Evolutionary conservation across 2,113 vertebrate species (phyloP), one percentile per base, ranked within the genome.

Genomic region (Pedetes capensis): DNA sequence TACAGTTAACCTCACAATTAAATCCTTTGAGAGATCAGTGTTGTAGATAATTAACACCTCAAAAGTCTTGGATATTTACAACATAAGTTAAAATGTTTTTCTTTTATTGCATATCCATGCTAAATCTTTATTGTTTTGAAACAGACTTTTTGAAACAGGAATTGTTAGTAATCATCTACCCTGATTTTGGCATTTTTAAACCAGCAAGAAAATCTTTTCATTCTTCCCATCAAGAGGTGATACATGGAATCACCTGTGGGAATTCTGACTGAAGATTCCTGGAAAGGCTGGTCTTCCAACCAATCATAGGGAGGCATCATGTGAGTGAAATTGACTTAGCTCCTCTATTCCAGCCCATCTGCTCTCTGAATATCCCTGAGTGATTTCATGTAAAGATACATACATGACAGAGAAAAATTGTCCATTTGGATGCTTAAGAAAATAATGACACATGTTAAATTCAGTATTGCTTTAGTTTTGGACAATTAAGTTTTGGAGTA

Each of bases 1-100:
- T 69, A 69, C 14, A 89, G 34, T 87, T 94, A 74, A 83, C 64
- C 74, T 92, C 84, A 57, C 34, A 95, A 87, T 88, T 74, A 92
- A 92, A 78, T 88, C 16, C 83, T 95, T 92, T 64, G 8, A 66
- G 68, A 93, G 27, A 74, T 72, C 34, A 93, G 68, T 61, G 27
- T 32, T 86, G 6, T 49, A 91, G 68, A 92, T 93, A 63, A 74
- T 64, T 68, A 83, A 87, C 90, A 63, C 63, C 55, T 95, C 69
- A 76, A 53, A 9, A 78, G 8, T 27, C 61, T 82, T 93, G 81
- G 47, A 81, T 81, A 32, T n/a, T 82, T 91, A 51, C 6, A 87
- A 63, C 49, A 74, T 91, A 89, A 76, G 64, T 80, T 76, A 75
- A 89, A 89, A 74, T 91, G 20, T 57, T 79, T 68, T 88, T 13